phyloP scores from a whole-genome alignment of 2,113 vertebrate genomes.

The Oncorhynchus mykiss region DNA sequence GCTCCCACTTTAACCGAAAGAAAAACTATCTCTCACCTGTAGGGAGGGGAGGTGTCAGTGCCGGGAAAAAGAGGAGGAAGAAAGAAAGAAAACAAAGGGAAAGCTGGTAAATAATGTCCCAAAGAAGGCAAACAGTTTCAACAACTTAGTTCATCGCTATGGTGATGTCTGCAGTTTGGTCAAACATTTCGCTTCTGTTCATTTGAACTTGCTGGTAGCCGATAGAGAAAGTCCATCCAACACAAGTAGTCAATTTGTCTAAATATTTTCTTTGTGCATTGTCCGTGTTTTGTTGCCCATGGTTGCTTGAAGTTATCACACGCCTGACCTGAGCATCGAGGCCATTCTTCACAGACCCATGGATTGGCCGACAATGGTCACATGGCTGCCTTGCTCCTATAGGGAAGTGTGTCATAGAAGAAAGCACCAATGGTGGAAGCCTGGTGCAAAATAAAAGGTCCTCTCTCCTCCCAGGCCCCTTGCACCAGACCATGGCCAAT shows the following conservation, averaged over 20 bases:
- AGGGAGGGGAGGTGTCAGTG: background rate
- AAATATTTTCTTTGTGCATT: background rate
- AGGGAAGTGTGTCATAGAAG: constrained; percentile 55
- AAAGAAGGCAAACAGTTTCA: background rate
- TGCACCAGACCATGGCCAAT: constrained; percentile 78
- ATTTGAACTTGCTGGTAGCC: background rate
- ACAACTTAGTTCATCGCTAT: background rate
- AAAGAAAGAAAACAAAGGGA: background rate
- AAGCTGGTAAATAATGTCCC: background rate
- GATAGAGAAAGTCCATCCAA: too few relatives aligned
- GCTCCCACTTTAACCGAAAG: background rate
- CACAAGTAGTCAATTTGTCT: background rate
- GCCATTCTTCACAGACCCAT: constrained; percentile 11
- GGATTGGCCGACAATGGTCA: constrained; percentile 61
- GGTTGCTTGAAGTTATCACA: constrained; percentile 4
- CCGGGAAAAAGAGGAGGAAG: background rate
- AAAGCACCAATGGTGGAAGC: constrained; percentile 72
- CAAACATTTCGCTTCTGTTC: background rate
- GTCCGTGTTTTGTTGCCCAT: background rate
- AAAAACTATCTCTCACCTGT: background rate
- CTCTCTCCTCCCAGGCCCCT: constrained; percentile 49
- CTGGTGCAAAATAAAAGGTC: constrained; percentile 74
- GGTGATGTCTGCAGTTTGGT: background rate
- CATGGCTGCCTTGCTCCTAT: constrained; percentile 63
- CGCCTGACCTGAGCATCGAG: constrained; percentile 25